Evolutionary conservation across 2,888 invertebrate genomes (phyloP).

Genomic region (Napeogenes inachia): DNA sequence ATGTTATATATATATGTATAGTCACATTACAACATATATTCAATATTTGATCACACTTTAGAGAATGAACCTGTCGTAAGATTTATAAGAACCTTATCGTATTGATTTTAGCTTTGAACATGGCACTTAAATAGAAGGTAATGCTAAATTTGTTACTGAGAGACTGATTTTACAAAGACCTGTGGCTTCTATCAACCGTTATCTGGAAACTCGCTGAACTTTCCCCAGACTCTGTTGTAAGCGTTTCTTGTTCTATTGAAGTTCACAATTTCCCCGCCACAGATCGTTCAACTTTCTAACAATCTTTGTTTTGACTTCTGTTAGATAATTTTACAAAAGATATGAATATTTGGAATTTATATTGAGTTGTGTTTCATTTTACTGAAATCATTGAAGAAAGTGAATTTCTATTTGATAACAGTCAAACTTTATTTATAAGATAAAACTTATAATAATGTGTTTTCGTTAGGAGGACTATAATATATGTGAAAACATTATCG

Average conservation of each 20-base stretch:
- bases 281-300: background rate
- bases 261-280: constrained; percentile 8
- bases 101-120: background rate
- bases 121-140: constrained; percentile 2
- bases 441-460: no score
- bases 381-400: no score
- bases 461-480: no score
- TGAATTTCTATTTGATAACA: no score
- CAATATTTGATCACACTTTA: no score
- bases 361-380: background rate
- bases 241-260: constrained; percentile 14
- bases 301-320: background rate
- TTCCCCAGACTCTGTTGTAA: constrained; percentile 11
- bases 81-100: no score
- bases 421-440: no score
- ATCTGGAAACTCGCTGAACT: constrained; percentile 15
- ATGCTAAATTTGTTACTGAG: constrained; percentile 5
- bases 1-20: no score
- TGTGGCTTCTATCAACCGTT: constrained; percentile 12
- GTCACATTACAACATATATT: no score
- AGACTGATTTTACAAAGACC: constrained; percentile 9
- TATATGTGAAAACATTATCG: no score
- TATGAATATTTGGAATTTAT: background rate
- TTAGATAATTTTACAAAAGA: background rate
- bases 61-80: no score